Conservation (phyloP, 2,888 invertebrate species). For the Amphipoea oculea region DNA sequence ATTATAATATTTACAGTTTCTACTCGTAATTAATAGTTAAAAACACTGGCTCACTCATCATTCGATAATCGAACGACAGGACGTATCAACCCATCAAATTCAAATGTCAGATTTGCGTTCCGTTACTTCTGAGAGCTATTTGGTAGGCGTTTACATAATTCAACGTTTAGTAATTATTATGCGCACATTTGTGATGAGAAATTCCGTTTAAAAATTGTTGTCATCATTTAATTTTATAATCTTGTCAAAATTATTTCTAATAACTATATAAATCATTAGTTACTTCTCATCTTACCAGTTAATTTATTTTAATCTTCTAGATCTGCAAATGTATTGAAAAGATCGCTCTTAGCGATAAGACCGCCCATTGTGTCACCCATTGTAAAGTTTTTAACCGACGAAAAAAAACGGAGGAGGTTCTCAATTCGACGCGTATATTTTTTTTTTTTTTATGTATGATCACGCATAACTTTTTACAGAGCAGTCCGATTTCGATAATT, state of each 20-base stretch:
- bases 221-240: background rate
- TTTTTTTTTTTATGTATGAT: too few relatives aligned
- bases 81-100: constrained; percentile 82
- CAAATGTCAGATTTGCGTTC: constrained; percentile 73
- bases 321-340: too few relatives aligned
- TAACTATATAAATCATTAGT: background rate
- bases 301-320: too few relatives aligned
- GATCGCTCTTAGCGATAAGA: too few relatives aligned
- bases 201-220: background rate
- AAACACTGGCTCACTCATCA: constrained; percentile 85
- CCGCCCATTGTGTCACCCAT: too few relatives aligned
- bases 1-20: constrained; percentile 81
- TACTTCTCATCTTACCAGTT: background rate
- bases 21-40: constrained; percentile 80
- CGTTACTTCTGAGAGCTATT: constrained; percentile 54
- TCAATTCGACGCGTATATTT: too few relatives aligned
- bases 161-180: constrained; percentile 59
- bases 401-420: too few relatives aligned
- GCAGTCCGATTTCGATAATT: too few relatives aligned
- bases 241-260: background rate
- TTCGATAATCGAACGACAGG: constrained; percentile 86
- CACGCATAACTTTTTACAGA: too few relatives aligned
- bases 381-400: too few relatives aligned
- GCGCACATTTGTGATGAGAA: background rate
- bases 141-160: constrained; percentile 45